Evolutionary conservation across 2,888 invertebrate genomes (phyloP).

Genomic region (Loripinus fragilis): DNA sequence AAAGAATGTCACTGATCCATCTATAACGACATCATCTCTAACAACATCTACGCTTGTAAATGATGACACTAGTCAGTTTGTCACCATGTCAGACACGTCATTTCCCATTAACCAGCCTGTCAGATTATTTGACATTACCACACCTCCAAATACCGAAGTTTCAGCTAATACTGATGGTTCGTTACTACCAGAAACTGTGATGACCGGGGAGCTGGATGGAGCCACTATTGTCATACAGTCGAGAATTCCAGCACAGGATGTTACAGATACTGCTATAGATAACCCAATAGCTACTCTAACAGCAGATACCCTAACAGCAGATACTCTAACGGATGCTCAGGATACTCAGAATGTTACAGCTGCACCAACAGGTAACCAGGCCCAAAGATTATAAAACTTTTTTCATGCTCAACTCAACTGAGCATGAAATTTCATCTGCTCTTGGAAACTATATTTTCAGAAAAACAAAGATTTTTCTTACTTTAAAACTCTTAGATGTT

Average conservation of each 20-base stretch:
- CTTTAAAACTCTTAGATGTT: too few species aligned
- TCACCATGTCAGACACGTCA: neutral
- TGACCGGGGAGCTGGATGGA: neutral
- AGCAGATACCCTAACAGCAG: too few species aligned
- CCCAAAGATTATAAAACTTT: too few species aligned
- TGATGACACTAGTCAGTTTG: slow-evolving; percentile 17
- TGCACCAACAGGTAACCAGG: too few species aligned
- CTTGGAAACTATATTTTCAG: too few species aligned
- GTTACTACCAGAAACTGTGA: neutral
- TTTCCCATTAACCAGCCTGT: neutral
- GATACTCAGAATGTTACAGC: too few species aligned
- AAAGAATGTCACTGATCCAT: neutral
- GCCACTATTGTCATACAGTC: neutral
- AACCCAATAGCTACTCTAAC: neutral
- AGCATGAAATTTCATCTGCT: too few species aligned
- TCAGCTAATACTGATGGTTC: neutral
- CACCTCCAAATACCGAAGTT: neutral
- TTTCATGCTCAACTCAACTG: too few species aligned
- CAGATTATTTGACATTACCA: neutral
- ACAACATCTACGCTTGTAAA: neutral
- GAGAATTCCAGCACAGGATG: neutral
- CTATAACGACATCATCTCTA: neutral
- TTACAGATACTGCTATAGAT: neutral
- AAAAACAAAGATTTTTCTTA: too few species aligned
- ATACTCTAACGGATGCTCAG: too few species aligned